Conservation (phyloP, 2,113 vertebrate genomes). For the Saguinus imperator region DNA sequence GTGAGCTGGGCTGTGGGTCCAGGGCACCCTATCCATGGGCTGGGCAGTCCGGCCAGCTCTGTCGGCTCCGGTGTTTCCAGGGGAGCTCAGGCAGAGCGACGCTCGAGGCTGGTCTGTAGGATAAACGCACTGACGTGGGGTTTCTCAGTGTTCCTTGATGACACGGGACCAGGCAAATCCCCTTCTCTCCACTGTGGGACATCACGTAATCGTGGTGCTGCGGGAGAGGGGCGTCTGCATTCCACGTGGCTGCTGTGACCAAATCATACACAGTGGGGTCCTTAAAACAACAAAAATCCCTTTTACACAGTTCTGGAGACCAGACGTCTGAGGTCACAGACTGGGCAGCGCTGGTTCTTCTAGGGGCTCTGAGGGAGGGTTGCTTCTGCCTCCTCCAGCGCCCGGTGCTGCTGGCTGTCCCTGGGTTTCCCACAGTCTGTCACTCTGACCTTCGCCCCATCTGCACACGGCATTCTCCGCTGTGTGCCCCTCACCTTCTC, state of each 20-base stretch:
- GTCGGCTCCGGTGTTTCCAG: background rate
- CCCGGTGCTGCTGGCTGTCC: background rate
- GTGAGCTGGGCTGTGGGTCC: background rate
- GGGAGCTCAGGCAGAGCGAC: fast-evolving
- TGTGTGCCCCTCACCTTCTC: background rate
- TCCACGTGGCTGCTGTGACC: background rate
- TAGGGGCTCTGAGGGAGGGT: background rate
- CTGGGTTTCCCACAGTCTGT: background rate
- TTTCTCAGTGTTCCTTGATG: background rate
- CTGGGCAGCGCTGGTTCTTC: background rate
- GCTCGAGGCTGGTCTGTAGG: background rate
- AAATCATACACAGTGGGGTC: background rate
- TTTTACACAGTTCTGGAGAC: background rate
- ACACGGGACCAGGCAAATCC: background rate
- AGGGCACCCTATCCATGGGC: background rate
- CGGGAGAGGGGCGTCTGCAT: background rate
- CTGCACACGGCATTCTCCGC: background rate
- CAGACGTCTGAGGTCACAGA: fast-evolving
- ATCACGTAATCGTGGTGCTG: fast-evolving
- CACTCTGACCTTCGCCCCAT: background rate
- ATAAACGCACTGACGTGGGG: fast-evolving
- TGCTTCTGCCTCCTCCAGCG: background rate
- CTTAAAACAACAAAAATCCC: fast-evolving
- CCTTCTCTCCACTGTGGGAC: background rate
- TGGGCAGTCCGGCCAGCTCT: background rate